A percentile compares a stretch with the other conserved stretches of the same genome.
phyloP scores from a whole-genome alignment of 2,888 invertebrate genomes.

The Microctonus hyperodae region DNA sequence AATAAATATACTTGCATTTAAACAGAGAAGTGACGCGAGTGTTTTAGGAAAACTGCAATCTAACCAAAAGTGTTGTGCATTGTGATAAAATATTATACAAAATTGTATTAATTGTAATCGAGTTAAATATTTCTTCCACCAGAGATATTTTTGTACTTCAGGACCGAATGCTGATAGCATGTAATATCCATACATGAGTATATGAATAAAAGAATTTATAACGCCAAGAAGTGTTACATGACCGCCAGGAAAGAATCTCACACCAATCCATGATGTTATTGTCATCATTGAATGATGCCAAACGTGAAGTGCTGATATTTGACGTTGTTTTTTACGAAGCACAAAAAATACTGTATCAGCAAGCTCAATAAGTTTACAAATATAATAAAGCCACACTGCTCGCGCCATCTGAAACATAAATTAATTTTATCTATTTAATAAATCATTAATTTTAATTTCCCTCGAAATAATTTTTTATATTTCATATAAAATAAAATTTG shows the following conservation, averaged over 20 bases:
- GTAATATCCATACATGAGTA: conserved; percentile 93
- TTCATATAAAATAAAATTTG: neutral
- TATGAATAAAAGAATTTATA: conserved; percentile 88
- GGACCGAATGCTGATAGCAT: conserved; percentile 88
- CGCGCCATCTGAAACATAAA: conserved; percentile 63
- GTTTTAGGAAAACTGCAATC: conserved; percentile 69
- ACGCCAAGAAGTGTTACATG: conserved; percentile 87
- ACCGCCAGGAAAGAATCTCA: conserved; percentile 83
- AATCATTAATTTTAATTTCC: no score
- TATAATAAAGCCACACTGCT: conserved; percentile 71
- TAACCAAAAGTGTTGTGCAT: conserved; percentile 69
- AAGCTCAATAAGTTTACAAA: conserved; percentile 80
- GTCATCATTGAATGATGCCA: conserved; percentile 88
- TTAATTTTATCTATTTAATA: no score
- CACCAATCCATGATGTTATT: conserved; percentile 80
- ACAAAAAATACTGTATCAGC: conserved; percentile 89
- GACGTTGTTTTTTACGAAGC: conserved; percentile 86
- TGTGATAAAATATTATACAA: conserved; percentile 77
- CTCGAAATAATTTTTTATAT: neutral
- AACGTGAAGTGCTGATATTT: conserved; percentile 87
- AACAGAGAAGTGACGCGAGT: conserved; percentile 71
- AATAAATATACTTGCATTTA: conserved; percentile 76
- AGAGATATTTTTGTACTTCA: conserved; percentile 84
- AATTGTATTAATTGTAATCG: conserved; percentile 87
- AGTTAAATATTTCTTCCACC: conserved; percentile 96